Percentiles rank a stretch among this genome's conserved stretches.
Evolutionary conservation across 1,140 invertebrate species (phyloP).

Genomic region (Drosophila kikkawai): DNA sequence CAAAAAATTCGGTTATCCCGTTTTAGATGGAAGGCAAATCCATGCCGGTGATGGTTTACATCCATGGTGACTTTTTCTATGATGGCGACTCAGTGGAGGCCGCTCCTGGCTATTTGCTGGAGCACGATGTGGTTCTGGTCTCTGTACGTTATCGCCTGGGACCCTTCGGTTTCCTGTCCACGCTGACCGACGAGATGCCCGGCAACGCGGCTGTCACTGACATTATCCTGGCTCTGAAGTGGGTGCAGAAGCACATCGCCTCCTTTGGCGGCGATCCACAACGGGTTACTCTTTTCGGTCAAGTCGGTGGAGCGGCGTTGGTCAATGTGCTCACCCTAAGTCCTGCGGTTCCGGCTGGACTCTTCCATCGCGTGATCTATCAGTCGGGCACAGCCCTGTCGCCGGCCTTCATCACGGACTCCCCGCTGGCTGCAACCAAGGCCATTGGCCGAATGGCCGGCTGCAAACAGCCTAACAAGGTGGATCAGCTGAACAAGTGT

Average conservation of each 20-base stretch:
- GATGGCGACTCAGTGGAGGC: slow-evolving; percentile 74
- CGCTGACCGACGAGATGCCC: slow-evolving; percentile 86
- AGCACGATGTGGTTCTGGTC: slow-evolving; percentile 85
- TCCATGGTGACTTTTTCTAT: slow-evolving; percentile 83
- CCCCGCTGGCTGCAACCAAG: slow-evolving; percentile 84
- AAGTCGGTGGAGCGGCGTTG: slow-evolving; percentile 86
- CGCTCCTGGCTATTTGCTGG: slow-evolving; percentile 84
- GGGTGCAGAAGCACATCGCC: slow-evolving; percentile 88
- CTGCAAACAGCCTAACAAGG: slow-evolving; percentile 67
- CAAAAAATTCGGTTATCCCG: not conserved
- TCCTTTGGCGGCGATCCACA: slow-evolving; percentile 89
- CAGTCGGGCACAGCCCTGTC: slow-evolving; percentile 87
- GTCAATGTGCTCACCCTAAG: slow-evolving; percentile 85
- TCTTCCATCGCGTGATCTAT: slow-evolving; percentile 87
- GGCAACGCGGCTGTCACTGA: slow-evolving; percentile 91
- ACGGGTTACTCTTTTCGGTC: slow-evolving; percentile 87
- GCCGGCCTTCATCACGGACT: slow-evolving; percentile 88
- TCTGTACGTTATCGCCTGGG: slow-evolving; percentile 86
- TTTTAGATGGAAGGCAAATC: slow-evolving; percentile 57
- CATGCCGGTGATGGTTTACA: slow-evolving; percentile 81
- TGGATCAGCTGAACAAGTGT: slow-evolving; percentile 72
- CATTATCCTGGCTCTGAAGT: slow-evolving; percentile 87
- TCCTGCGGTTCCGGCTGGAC: slow-evolving; percentile 73
- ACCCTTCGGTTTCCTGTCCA: slow-evolving; percentile 86
- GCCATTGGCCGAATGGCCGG: slow-evolving; percentile 73